These are phyloP conservation scores for Anolis sagrei DNA, from an alignment of 2,113 vertebrate species.

Conservation along the genomic window DNA sequence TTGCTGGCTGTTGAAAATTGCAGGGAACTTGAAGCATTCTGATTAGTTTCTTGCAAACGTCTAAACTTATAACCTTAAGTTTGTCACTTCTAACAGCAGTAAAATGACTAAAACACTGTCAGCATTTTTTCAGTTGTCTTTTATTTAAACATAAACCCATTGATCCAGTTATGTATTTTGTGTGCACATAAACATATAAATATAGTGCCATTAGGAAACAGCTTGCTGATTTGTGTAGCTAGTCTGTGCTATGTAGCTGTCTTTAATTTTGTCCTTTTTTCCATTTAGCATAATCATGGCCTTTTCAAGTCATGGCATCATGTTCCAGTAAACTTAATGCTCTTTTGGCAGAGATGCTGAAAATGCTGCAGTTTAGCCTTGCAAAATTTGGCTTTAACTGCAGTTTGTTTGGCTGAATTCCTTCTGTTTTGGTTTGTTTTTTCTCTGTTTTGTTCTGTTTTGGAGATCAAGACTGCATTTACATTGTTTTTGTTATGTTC, in stretches of 20 bases:
- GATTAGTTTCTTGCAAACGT: conserved; percentile 78
- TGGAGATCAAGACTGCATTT: conserved; percentile 75
- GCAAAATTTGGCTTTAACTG: conserved; percentile 83
- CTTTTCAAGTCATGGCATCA: conserved; percentile 74
- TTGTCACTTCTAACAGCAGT: conserved; percentile 81
- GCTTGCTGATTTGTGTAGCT: conserved; percentile 88
- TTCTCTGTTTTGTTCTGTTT: conserved; percentile 81
- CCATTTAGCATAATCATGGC: conserved; percentile 81
- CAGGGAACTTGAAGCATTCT: conserved; percentile 70
- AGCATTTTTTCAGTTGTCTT: conserved; percentile 66
- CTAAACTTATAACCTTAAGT: conserved; percentile 76
- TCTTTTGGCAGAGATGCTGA: conserved; percentile 83
- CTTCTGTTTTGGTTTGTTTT: conserved; percentile 84
- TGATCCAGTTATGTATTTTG: conserved; percentile 48
- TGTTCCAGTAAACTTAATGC: conserved; percentile 82
- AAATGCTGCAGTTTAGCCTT: conserved; percentile 82
- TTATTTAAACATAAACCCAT: conserved; percentile 67
- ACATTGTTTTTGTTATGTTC: conserved; percentile 83
- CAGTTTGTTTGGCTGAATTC: conserved; percentile 84
- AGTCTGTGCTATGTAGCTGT: conserved; percentile 87
- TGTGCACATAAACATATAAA: conserved; percentile 65
- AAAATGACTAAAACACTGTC: conserved; percentile 82
- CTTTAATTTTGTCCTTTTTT: conserved; percentile 84
- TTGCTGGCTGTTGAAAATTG: conserved; percentile 77
- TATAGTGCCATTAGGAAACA: conserved; percentile 79